Percentiles rank a stretch among this genome's conserved stretches.
Evolutionary conservation across 2,797 vertebrate genomes (phyloP).

Genomic region (Emydoidea blandingii): DNA sequence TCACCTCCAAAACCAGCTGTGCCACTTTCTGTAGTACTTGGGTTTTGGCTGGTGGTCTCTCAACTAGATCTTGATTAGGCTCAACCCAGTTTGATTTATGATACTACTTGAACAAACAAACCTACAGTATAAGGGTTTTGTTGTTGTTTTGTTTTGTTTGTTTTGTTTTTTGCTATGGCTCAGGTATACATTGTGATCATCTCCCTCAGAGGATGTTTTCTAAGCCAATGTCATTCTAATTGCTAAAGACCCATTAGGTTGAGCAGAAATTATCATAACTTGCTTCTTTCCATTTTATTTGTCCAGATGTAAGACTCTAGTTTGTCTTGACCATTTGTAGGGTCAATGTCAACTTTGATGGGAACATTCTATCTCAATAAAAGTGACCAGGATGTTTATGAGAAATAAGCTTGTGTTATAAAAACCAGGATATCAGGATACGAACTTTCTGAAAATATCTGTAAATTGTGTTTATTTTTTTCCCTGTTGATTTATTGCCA

Average conservation of each 20-base stretch:
- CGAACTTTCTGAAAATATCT: constrained; percentile 73
- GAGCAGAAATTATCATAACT: neutral
- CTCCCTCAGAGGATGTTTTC: neutral
- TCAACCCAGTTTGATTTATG: neutral
- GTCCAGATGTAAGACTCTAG: neutral
- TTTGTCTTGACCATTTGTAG: neutral
- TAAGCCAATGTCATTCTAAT: neutral
- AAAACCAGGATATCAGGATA: constrained; percentile 59
- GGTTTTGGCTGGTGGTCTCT: neutral
- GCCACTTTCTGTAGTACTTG: accelerated
- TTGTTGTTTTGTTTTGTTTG: no score
- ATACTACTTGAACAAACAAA: accelerated
- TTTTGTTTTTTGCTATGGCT: neutral
- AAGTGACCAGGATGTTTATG: neutral
- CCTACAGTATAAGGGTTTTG: neutral
- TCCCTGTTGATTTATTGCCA: constrained; percentile 80
- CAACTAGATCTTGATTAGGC: neutral
- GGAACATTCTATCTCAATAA: neutral
- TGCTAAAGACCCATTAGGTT: neutral
- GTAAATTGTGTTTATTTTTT: constrained; percentile 78
- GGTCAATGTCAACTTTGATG: neutral
- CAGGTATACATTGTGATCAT: neutral
- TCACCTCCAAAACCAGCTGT: neutral
- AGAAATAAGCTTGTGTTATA: constrained; percentile 38
- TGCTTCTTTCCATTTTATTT: neutral